Base-by-base conservation (phyloP, 2,888 invertebrate genomes). In the Antheraea assamensis region DNA sequence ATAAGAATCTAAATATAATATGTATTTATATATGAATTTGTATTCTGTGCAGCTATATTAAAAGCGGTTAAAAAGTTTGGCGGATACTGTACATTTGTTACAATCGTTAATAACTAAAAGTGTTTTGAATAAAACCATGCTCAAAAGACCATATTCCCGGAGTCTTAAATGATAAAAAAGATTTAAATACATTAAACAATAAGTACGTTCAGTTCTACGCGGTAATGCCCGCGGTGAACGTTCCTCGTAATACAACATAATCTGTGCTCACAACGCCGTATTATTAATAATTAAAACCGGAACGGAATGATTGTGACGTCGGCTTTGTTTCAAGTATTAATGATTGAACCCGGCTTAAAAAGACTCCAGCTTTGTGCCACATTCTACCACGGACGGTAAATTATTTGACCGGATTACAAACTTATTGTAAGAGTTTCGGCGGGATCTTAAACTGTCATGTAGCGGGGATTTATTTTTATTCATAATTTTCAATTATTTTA, bases 271-370 rank as follows among this genome's bases (percentile, higher is more conserved):
- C 86, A 83, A 82, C 84, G 83, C 87, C 83, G 86, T 88, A 91
- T 92, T 64, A 30, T 64, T 92, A 90, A 90, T 92, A 91, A 91
- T 92, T 89, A 91, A 91, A 87, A 85, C n/a, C 84, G 87, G 88
- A 90, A 89, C 84, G 84, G 83, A 87, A 86, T 83, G 82, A 85
- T 88, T 84, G 87, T 87, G 85, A 80, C 75, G 79, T 77, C 78
- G 85, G 84, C 85, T 90, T 87, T 90, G 90, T 86, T 88, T 86
- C 84, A 78, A 84, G 87, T 83, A 87, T 89, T 87, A 88, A 87
- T 86, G 83, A 72, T 77, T 85, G 84, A 90, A 86, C 86, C 66
- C 81, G 81, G 78, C 79, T 83, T 80, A 61, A 74, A 76, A 78
- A 77, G 79, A 78, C 73, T 76, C 73, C 30, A n/a, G 52, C 74